phyloP scores from a whole-genome alignment of 2,113 vertebrate genomes.

The Nerophis ophidion region DNA sequence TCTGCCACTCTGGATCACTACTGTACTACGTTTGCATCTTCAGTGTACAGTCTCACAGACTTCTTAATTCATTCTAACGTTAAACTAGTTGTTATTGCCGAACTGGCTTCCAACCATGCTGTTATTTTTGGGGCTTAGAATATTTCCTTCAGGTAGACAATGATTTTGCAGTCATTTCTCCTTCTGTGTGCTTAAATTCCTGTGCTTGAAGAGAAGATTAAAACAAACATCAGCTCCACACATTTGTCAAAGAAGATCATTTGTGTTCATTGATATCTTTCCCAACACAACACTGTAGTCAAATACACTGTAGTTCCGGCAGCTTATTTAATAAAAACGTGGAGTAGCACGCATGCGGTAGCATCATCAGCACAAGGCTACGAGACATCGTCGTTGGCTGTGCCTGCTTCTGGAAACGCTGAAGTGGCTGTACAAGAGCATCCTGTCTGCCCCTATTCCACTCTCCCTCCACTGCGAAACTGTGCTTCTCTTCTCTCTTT shows the following conservation, averaged over 20 bases:
- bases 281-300: constrained; percentile 18
- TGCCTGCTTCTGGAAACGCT: constrained; percentile 86
- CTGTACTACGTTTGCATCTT: constrained; percentile 14
- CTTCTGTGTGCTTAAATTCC: constrained; percentile 10
- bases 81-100: constrained; percentile 12
- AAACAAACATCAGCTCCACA: constrained; percentile 1
- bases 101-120: not conserved
- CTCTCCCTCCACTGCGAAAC: constrained; percentile 79
- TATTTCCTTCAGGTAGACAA: not conserved
- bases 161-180: not conserved
- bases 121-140: not conserved
- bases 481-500: constrained; percentile 74
- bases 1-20: constrained; percentile 74
- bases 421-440: constrained; percentile 80
- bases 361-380: constrained; percentile 79
- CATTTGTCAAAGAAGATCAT: not conserved
- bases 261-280: constrained; percentile 1
- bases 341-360: constrained; percentile 78
- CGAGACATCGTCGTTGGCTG: constrained; percentile 87
- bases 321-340: constrained; percentile 6
- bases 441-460: constrained; percentile 74
- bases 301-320: constrained; percentile 72
- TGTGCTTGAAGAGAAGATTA: not conserved
- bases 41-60: constrained; percentile 64
- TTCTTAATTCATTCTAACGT: constrained; percentile 34